Conservation (phyloP, 2,113 vertebrate genomes). For the Istiophorus platypterus region DNA sequence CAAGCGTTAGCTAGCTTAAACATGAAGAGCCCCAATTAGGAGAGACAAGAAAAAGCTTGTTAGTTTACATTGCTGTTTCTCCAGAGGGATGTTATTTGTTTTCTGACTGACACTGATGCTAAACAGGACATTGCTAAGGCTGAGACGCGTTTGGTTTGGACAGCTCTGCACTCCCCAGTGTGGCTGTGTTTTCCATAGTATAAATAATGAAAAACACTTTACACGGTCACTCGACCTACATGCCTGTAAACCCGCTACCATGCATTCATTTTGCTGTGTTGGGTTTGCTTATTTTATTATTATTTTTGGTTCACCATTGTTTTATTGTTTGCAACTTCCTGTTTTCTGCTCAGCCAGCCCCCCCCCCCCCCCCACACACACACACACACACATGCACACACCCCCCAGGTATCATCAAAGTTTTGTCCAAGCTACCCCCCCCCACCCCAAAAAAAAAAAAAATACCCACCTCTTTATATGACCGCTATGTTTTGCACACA, state of each 20-base stretch:
- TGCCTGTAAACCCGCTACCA: neutral
- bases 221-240: neutral
- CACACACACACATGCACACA: too few relatives aligned
- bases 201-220: neutral
- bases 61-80: neutral
- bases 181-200: neutral
- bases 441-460: too few relatives aligned
- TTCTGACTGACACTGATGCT: neutral
- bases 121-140: neutral
- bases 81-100: neutral
- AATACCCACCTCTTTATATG: neutral
- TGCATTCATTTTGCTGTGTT: slow-evolving; percentile 14
- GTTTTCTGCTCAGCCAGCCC: slow-evolving; percentile 35
- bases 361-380: too few relatives aligned
- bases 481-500: neutral
- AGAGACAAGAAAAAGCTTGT: too few relatives aligned
- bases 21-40: too few relatives aligned
- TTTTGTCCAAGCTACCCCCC: slow-evolving; percentile 14
- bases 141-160: neutral
- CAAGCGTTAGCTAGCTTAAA: neutral
- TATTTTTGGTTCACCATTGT: slow-evolving; percentile 57
- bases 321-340: slow-evolving; percentile 71
- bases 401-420: slow-evolving; percentile 28
- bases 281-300: slow-evolving; percentile 43
- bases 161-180: neutral